Evolutionary conservation across 2,797 vertebrate species (phyloP).

Genomic region (Lepidocolaptes lacrymiger): DNA sequence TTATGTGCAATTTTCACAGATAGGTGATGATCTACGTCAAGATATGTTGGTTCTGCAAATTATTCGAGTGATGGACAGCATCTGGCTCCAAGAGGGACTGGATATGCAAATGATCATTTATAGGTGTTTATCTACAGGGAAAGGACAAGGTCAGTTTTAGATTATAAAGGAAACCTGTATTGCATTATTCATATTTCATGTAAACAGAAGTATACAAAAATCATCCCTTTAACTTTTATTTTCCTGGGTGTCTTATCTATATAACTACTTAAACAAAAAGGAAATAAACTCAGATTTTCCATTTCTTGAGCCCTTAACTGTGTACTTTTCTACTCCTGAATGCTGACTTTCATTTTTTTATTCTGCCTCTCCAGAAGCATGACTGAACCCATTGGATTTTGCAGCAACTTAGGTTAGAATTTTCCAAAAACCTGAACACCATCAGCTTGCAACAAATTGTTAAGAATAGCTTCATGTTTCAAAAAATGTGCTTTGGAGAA

Average conservation of each 20-base stretch:
- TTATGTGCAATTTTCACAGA: slow-evolving; percentile 54
- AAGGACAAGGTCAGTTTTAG: slow-evolving; percentile 75
- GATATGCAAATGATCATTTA: slow-evolving; percentile 80
- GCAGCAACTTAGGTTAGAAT: background rate
- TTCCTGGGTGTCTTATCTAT: background rate
- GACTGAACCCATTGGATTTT: background rate
- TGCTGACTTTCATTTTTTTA: background rate
- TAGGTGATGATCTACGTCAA: slow-evolving; percentile 76
- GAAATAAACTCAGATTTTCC: background rate
- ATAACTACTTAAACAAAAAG: background rate
- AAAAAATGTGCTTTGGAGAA: background rate
- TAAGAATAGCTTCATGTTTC: background rate
- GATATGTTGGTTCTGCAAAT: slow-evolving; percentile 82
- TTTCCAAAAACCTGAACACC: background rate
- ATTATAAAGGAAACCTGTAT: background rate
- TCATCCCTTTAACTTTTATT: background rate
- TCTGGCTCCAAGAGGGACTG: slow-evolving; percentile 80
- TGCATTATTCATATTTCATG: slow-evolving; percentile 15
- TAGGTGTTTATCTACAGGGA: slow-evolving; percentile 77
- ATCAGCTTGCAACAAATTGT: background rate
- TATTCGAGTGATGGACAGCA: slow-evolving; percentile 74
- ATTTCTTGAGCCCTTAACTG: background rate
- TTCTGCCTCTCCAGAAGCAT: background rate
- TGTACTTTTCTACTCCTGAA: background rate
- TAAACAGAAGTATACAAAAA: background rate